Evolutionary conservation across 2,113 vertebrate genomes (phyloP).

Genomic region (Pycnonotus jocosus): DNA sequence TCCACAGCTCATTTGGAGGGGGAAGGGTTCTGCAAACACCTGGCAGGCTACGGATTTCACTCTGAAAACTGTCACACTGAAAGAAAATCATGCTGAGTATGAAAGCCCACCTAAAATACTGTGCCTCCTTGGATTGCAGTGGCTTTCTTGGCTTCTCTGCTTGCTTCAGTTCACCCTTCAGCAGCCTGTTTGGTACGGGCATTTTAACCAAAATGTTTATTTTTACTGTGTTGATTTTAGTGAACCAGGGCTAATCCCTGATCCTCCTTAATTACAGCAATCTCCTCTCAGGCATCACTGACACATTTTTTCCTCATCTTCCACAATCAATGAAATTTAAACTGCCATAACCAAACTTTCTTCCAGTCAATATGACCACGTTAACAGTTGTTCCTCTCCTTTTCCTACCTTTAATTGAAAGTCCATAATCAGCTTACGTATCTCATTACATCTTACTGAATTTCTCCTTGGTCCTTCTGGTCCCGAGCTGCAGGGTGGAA

Average conservation of each 20-base stretch:
- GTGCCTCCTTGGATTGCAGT: neutral
- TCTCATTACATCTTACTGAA: neutral
- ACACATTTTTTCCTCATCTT: neutral
- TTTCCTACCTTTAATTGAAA: neutral
- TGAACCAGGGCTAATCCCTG: neutral
- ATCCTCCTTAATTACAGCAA: neutral
- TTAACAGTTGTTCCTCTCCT: neutral
- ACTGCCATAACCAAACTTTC: neutral
- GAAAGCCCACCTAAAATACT: neutral
- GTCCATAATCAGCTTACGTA: neutral
- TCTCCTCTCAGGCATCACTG: neutral
- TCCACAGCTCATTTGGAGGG: neutral
- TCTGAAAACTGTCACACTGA: neutral
- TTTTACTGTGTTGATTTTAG: neutral
- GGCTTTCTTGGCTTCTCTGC: neutral
- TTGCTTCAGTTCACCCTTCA: neutral
- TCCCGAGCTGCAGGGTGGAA: neutral
- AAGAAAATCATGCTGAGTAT: neutral
- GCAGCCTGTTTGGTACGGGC: neutral
- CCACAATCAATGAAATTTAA: neutral
- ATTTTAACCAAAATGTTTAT: conserved; percentile 7
- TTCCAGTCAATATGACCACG: neutral
- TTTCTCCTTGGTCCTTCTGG: neutral
- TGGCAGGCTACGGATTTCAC: neutral
- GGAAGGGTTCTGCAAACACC: neutral